phyloP scores from a whole-genome alignment of 2,888 invertebrate genomes.

The Xanthostigma xanthostigma region DNA sequence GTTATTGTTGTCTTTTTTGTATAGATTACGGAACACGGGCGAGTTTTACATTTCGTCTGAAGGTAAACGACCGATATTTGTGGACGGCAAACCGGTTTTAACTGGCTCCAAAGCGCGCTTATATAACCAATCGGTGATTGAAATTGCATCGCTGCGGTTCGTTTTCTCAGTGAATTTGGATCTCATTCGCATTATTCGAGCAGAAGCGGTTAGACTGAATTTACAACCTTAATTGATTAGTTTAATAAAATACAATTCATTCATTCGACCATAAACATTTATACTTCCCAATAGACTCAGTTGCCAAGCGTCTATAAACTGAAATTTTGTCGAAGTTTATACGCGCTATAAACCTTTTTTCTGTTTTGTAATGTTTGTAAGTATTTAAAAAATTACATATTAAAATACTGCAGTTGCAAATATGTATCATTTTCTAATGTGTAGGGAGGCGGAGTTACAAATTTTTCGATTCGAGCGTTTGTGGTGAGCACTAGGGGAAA shows the following conservation, averaged over 20 bases:
- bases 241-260: not conserved
- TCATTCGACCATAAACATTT: not conserved
- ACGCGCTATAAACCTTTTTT: too few relatives aligned
- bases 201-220: constrained; percentile 73
- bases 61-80: constrained; percentile 85
- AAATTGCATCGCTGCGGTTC: constrained; percentile 85
- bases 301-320: too few relatives aligned
- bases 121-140: constrained; percentile 87
- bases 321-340: too few relatives aligned
- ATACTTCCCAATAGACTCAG: too few relatives aligned
- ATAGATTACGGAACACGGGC: constrained; percentile 70
- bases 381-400: too few relatives aligned
- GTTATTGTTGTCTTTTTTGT: constrained; percentile 11
- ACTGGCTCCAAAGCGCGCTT: constrained; percentile 80
- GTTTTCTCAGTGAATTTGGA: constrained; percentile 89
- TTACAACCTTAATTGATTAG: constrained; percentile 26
- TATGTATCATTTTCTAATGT: too few relatives aligned
- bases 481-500: too few relatives aligned
- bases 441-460: too few relatives aligned
- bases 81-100: constrained; percentile 82
- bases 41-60: constrained; percentile 93
- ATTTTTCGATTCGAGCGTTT: too few relatives aligned
- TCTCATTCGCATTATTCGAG: constrained; percentile 73
- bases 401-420: too few relatives aligned
- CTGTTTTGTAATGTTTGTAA: too few relatives aligned